Percentiles rank a stretch among this genome's conserved stretches.
These are phyloP conservation scores for Idaea aversata DNA, from an alignment of 2,888 invertebrate genomes.

Conservation along the genomic window DNA sequence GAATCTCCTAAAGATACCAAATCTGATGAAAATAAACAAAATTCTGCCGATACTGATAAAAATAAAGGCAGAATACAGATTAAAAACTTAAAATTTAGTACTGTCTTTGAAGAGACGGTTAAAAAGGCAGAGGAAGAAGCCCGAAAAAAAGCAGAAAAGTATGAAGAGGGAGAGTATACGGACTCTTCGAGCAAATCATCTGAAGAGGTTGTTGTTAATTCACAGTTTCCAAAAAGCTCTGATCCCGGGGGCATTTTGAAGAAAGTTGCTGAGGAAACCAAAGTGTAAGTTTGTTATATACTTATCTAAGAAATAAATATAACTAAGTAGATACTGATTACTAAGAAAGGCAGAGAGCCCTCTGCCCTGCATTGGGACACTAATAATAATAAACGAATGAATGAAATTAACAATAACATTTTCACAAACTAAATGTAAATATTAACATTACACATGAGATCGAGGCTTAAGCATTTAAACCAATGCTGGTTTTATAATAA, in stretches of 20 bases:
- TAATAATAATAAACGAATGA: no score
- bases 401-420: no score
- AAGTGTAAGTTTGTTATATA: conserved; percentile 58
- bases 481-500: no score
- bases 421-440: no score
- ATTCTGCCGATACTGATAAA: conserved; percentile 58
- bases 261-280: conserved; percentile 73
- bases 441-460: no score
- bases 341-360: no score
- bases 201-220: conserved; percentile 58
- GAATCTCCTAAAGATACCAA: conserved; percentile 57
- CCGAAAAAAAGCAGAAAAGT: conserved; percentile 79
- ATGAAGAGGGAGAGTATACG: conserved; percentile 83
- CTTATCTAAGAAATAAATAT: no score
- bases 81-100: conserved; percentile 84
- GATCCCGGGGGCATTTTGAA: conserved; percentile 74
- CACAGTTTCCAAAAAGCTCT: conserved; percentile 70
- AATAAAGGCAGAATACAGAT: conserved; percentile 82
- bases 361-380: no score
- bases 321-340: no score
- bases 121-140: conserved; percentile 83
- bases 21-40: conserved; percentile 48
- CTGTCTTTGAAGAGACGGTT: conserved; percentile 83
- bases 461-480: no score
- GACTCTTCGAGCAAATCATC: conserved; percentile 65